A percentile compares a stretch with the other conserved stretches of the same genome.
These are phyloP conservation scores for Oscarella lobularis DNA, from an alignment of 37 sponge, comb jelly and placozoan genomes.

Conservation along the genomic window DNA sequence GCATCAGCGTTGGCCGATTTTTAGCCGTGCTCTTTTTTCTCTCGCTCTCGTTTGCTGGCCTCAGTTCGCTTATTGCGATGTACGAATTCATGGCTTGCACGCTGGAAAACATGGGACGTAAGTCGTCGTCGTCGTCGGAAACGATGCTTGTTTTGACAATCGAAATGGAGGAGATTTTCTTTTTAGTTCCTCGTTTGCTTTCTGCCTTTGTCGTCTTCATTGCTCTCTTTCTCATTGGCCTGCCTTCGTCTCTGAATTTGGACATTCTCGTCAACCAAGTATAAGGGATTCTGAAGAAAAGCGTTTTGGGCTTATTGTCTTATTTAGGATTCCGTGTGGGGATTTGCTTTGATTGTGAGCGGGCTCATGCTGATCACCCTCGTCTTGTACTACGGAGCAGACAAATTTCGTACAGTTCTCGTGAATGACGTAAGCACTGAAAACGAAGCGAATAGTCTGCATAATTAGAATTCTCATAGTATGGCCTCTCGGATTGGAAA, in stretches of 20 bases:
- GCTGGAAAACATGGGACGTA: constrained; percentile 61
- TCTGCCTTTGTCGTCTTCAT: constrained; percentile 36
- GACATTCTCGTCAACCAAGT: constrained; percentile 43
- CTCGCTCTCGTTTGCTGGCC: constrained; percentile 57
- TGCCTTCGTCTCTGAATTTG: constrained; percentile 29
- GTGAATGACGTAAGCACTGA: constrained; percentile 38
- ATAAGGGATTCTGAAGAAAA: too few relatives aligned
- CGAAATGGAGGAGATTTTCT: too few relatives aligned
- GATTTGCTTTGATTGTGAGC: constrained; percentile 45
- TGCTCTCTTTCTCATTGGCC: constrained; percentile 21
- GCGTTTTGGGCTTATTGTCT: too few relatives aligned
- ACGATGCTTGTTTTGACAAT: too few relatives aligned
- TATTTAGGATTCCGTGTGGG: constrained; percentile 74
- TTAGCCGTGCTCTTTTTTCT: constrained; percentile 60
- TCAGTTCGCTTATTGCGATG: constrained; percentile 63
- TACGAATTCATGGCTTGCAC: constrained; percentile 44
- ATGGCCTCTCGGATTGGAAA: constrained; percentile 70
- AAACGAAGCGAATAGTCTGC: neutral
- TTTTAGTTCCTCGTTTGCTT: constrained; percentile 47
- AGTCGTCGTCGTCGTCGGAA: too few relatives aligned
- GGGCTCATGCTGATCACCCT: constrained; percentile 39
- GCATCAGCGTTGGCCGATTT: constrained; percentile 34
- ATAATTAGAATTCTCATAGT: constrained; percentile 19
- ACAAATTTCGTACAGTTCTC: constrained; percentile 25
- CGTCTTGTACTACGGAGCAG: constrained; percentile 38